Conservation (phyloP, 64 coral and sea anemone species). For the Acropora tenuis region DNA sequence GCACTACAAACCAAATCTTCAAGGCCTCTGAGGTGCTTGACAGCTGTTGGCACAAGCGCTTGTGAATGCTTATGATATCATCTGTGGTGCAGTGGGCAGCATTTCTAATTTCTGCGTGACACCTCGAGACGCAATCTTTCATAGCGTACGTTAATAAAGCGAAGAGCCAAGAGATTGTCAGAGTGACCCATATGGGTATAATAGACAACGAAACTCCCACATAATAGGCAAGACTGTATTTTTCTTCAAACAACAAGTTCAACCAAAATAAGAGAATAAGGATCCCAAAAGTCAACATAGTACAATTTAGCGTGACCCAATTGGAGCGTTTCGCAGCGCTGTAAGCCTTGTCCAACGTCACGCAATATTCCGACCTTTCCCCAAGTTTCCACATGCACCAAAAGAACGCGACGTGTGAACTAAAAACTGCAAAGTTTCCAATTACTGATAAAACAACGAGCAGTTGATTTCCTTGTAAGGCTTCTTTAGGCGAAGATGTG, state of each 20-base stretch:
- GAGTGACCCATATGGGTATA: too few relatives aligned
- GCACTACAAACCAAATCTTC: too few relatives aligned
- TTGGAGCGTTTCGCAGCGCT: too few relatives aligned
- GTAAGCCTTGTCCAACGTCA: too few relatives aligned
- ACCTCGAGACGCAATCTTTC: neutral
- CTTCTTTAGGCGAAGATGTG: neutral
- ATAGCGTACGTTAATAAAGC: too few relatives aligned
- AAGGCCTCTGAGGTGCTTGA: too few relatives aligned
- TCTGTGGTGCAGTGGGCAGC: conserved; percentile 12
- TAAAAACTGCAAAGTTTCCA: conserved; percentile 8
- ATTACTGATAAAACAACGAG: conserved; percentile 18
- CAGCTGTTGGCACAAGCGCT: too few relatives aligned
- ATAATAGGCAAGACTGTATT: neutral
- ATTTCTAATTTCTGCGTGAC: conserved; percentile 21
- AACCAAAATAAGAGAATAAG: neutral
- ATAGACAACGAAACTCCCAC: too few relatives aligned
- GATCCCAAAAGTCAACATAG: conserved; percentile 30
- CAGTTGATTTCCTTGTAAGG: conserved; percentile 2
- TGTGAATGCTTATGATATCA: too few relatives aligned
- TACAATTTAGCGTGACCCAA: neutral
- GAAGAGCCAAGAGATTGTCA: too few relatives aligned
- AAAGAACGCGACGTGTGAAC: conserved; percentile 61
- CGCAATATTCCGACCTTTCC: too few relatives aligned
- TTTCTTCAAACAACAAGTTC: neutral
- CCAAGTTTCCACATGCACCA: neutral